These are phyloP conservation scores for Scaptomyza flava DNA, from an alignment of 2,888 invertebrate species.

Conservation along the genomic window DNA sequence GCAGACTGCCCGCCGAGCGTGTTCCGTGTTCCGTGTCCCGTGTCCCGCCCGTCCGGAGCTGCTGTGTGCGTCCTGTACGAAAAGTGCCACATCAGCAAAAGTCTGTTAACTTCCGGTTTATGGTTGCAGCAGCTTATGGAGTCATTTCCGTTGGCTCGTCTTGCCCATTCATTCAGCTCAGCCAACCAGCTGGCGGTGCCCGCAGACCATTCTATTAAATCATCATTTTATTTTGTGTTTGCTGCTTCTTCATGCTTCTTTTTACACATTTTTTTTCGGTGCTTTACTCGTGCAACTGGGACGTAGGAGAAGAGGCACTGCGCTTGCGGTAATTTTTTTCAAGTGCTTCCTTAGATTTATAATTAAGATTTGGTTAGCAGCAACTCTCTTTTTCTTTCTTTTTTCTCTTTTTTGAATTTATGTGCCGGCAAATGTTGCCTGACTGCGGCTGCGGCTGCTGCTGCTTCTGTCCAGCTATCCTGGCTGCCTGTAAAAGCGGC, in stretches of 20 bases:
- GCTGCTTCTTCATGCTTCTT: constrained; percentile 23
- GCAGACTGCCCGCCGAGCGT: constrained; percentile 71
- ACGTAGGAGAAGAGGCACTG: constrained; percentile 58
- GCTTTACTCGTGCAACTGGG: constrained; percentile 10
- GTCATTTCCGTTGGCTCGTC: constrained; percentile 74
- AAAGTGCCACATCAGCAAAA: constrained; percentile 82
- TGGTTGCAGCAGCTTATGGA: constrained; percentile 79
- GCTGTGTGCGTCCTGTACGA: constrained; percentile 29
- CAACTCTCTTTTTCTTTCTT: constrained; percentile 38
- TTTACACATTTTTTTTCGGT: constrained; percentile 26
- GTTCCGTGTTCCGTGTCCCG: constrained; percentile 53
- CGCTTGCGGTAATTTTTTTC: constrained; percentile 77
- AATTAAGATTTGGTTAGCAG: constrained; percentile 83
- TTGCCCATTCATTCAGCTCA: constrained; percentile 74
- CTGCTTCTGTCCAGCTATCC: constrained; percentile 9
- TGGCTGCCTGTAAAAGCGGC: constrained; percentile 44
- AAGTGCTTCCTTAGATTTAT: constrained; percentile 83
- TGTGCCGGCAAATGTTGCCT: constrained; percentile 65
- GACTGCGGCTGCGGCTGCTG: constrained; percentile 24
- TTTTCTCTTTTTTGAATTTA: constrained; percentile 74
- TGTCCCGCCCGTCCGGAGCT: not conserved
- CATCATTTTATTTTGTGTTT: constrained; percentile 75
- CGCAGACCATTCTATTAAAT: constrained; percentile 82
- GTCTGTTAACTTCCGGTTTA: constrained; percentile 83
- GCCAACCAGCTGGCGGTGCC: constrained; percentile 71